These are phyloP conservation scores for Garrulus glandarius DNA, from an alignment of 2,797 vertebrate species.

Conservation along the genomic window DNA sequence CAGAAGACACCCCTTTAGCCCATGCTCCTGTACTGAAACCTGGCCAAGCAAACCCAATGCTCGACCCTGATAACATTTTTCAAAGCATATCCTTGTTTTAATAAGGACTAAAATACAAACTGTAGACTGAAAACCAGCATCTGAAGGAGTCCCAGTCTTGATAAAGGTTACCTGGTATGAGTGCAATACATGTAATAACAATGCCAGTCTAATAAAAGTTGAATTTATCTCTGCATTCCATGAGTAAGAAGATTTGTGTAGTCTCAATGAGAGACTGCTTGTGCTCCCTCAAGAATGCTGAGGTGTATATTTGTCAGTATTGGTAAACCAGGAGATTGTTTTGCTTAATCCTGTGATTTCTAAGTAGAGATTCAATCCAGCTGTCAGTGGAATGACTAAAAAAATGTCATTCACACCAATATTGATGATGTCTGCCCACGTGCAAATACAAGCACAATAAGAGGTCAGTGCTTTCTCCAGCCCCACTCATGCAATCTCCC, in stretches of 20 bases:
- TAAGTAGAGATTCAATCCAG: background rate
- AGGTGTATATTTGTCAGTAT: background rate
- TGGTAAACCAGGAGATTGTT: rapidly evolving
- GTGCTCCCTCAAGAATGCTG: background rate
- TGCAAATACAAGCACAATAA: background rate
- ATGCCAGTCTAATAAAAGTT: background rate
- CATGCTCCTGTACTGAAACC: background rate
- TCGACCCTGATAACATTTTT: background rate
- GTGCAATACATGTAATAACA: background rate
- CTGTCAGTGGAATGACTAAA: background rate
- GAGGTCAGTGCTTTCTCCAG: background rate
- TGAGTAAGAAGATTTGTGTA: background rate
- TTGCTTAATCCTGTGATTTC: background rate
- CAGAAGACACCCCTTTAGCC: background rate
- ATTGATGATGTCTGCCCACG: background rate
- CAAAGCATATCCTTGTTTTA: background rate
- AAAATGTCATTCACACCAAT: background rate
- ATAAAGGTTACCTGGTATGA: background rate
- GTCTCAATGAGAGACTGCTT: background rate
- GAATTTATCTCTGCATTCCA: background rate
- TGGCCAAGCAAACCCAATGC: background rate
- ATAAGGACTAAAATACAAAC: background rate
- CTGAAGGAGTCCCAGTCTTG: background rate
- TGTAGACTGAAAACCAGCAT: background rate
- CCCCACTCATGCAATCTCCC: background rate